phyloP scores from a whole-genome alignment of 2,888 invertebrate genomes.

The Drosophila meridiana region DNA sequence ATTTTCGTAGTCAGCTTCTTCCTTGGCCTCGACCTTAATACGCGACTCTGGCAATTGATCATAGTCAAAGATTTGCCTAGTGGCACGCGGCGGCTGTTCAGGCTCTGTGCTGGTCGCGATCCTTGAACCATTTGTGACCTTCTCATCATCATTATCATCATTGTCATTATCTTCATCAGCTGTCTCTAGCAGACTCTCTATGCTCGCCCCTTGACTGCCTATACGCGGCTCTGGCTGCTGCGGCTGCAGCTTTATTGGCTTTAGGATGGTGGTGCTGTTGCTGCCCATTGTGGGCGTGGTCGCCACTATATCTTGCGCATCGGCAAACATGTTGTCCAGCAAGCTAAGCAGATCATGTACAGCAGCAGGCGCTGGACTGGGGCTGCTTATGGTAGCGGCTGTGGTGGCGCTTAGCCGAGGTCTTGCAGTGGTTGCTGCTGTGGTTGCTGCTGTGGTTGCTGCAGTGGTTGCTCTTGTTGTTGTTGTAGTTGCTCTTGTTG shows the following conservation, averaged over 20 bases:
- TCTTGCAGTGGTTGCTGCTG: slow-evolving; percentile 25
- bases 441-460: slow-evolving; percentile 19
- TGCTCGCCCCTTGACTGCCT: slow-evolving; percentile 63
- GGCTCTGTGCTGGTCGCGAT: slow-evolving; percentile 70
- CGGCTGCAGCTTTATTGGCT: slow-evolving; percentile 59
- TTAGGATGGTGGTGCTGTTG: slow-evolving; percentile 61
- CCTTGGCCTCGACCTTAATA: slow-evolving; percentile 50
- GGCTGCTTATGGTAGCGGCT: not conserved
- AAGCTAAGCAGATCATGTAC: slow-evolving; percentile 83
- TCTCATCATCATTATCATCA: slow-evolving; percentile 8
- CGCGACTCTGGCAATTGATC: slow-evolving; percentile 84
- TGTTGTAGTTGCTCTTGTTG: slow-evolving; percentile 21
- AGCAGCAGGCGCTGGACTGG: not conserved
- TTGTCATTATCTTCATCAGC: slow-evolving; percentile 11
- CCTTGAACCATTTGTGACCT: slow-evolving; percentile 52
- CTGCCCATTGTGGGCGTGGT: slow-evolving; percentile 29
- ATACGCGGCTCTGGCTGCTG: slow-evolving; percentile 70
- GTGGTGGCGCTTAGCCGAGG: slow-evolving; percentile 15
- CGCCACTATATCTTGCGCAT: slow-evolving; percentile 61
- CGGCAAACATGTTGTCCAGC: slow-evolving; percentile 83
- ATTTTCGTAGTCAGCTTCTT: slow-evolving; percentile 55
- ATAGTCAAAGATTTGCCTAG: slow-evolving; percentile 84
- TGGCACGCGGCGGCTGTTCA: slow-evolving; percentile 76
- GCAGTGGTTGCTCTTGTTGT: slow-evolving; percentile 20
- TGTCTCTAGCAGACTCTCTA: slow-evolving; percentile 60